phyloP scores from a whole-genome alignment of 2,113 vertebrate genomes.

The Phyllostomus hastatus region DNA sequence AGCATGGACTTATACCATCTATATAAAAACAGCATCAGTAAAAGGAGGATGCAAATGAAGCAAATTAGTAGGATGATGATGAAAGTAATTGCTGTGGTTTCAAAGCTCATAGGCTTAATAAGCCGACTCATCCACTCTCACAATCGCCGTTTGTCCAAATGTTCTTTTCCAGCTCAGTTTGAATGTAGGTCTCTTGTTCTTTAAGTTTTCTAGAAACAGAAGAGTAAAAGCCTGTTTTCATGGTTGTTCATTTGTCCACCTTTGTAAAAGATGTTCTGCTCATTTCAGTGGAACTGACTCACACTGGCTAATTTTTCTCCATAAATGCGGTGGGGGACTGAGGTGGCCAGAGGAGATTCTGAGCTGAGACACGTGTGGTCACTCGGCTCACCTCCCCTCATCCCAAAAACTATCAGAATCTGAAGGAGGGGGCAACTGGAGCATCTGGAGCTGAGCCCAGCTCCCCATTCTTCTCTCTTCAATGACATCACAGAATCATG shows the following conservation, averaged over 20 bases:
- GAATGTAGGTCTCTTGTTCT: conserved; percentile 70
- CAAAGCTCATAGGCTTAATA: neutral
- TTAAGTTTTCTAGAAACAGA: conserved; percentile 80
- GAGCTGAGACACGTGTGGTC: conserved; percentile 44
- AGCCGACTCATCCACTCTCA: neutral
- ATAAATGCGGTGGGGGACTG: conserved; percentile 39
- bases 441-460: neutral
- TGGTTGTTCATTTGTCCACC: neutral
- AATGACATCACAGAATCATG: conserved; percentile 67
- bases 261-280: neutral
- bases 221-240: conserved; percentile 6
- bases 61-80: conserved; percentile 72
- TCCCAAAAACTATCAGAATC: conserved; percentile 31
- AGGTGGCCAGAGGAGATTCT: conserved; percentile 53
- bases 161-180: conserved; percentile 65
- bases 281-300: neutral
- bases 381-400: conserved; percentile 59
- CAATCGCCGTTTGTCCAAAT: conserved; percentile 53
- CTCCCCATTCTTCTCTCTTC: conserved; percentile 38
- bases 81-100: conserved; percentile 42
- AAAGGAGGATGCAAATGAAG: conserved; percentile 69
- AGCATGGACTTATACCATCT: conserved; percentile 74
- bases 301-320: conserved; percentile 55
- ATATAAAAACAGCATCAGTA: neutral
- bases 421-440: conserved; percentile 8